Evolutionary conservation across 2,888 invertebrate species (phyloP).

Genomic region (Hofmannophila pseudospretella): DNA sequence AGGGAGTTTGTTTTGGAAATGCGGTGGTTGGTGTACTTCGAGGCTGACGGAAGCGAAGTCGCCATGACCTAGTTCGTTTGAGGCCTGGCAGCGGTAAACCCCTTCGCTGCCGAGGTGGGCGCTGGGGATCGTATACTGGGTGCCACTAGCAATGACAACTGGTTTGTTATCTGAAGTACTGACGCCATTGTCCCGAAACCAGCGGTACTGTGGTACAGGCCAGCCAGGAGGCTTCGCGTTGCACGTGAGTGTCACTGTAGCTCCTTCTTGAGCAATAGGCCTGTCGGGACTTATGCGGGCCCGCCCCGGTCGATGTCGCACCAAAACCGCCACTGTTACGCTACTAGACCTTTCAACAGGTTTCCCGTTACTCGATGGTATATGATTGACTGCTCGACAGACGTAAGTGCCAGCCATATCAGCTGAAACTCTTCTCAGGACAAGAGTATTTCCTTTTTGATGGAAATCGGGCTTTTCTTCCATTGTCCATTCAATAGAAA

Average conservation of each 20-base stretch:
- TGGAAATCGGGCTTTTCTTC: slow-evolving; percentile 91
- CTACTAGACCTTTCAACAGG: slow-evolving; percentile 86
- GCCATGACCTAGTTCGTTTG: slow-evolving; percentile 92
- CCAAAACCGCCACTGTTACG: slow-evolving; percentile 88
- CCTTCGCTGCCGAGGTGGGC: slow-evolving; percentile 93
- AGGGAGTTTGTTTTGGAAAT: slow-evolving; percentile 88
- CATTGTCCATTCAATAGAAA: slow-evolving; percentile 91
- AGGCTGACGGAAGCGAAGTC: slow-evolving; percentile 89
- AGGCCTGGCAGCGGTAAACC: slow-evolving; percentile 92
- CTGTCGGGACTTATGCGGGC: slow-evolving; percentile 90
- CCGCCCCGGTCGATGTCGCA: slow-evolving; percentile 91
- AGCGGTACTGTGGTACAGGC: slow-evolving; percentile 92
- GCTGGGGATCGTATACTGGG: slow-evolving; percentile 90
- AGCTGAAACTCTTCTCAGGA: slow-evolving; percentile 86
- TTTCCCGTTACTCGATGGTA: slow-evolving; percentile 85
- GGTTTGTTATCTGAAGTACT: slow-evolving; percentile 69
- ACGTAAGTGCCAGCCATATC: slow-evolving; percentile 93
- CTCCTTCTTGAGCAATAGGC: slow-evolving; percentile 90
- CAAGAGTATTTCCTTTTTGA: slow-evolving; percentile 87
- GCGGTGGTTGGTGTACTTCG: slow-evolving; percentile 93
- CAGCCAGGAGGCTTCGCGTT: slow-evolving; percentile 94
- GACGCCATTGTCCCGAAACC: slow-evolving; percentile 89
- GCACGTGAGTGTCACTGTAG: slow-evolving; percentile 89
- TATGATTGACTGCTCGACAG: slow-evolving; percentile 89
- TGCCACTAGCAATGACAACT: slow-evolving; percentile 85